These are phyloP conservation scores for Ptychobarbus kaznakovi DNA, from an alignment of 2,797 vertebrate genomes.

Conservation along the genomic window DNA sequence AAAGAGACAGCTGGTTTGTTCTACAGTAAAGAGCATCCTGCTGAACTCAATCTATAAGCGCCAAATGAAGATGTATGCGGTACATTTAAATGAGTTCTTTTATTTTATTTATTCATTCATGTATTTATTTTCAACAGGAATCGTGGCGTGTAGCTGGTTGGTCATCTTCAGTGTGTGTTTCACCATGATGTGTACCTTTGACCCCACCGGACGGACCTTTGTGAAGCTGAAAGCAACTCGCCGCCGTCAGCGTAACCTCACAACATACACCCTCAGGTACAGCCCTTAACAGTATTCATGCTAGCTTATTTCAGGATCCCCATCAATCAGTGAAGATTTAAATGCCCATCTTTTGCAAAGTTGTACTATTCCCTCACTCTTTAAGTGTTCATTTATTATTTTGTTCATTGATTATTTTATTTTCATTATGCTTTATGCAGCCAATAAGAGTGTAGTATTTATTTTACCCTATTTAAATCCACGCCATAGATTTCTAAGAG, in stretches of 20 bases:
- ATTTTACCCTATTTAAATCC: background rate
- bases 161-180: conserved; percentile 98
- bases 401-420: background rate
- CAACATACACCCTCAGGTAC: conserved; percentile 94
- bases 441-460: background rate
- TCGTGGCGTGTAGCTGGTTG: conserved; percentile 98
- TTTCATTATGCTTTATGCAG: background rate
- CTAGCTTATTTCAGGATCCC: background rate
- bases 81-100: background rate
- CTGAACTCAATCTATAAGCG: background rate
- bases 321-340: background rate
- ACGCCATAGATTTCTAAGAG: background rate
- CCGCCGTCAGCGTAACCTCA: conserved; percentile 93
- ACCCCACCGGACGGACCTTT: conserved; percentile 96
- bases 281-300: background rate
- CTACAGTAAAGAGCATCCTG: background rate
- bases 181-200: conserved; percentile 96
- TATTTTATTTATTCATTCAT: background rate
- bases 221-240: conserved; percentile 97
- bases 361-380: background rate
- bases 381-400: background rate
- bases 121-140: conserved; percentile 73
- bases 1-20: conserved; percentile 11
- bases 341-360: background rate
- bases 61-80: background rate